Percentiles rank a stretch among this genome's conserved stretches.
Evolutionary conservation across 2,113 vertebrate species (phyloP).

Genomic region (Leptodactylus fuscus): DNA sequence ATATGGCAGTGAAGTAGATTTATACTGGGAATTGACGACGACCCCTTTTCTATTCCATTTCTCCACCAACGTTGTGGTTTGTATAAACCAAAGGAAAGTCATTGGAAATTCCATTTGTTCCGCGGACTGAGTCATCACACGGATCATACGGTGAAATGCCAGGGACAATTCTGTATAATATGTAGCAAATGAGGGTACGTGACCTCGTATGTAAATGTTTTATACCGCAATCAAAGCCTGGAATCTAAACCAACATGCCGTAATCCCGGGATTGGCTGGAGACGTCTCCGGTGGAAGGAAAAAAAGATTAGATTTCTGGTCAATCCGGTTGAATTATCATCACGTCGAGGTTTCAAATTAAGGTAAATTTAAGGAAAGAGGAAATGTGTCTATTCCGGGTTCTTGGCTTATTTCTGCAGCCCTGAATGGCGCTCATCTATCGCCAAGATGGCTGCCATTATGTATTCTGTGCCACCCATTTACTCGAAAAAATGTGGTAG

Average conservation of each 20-base stretch:
- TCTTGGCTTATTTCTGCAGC: no score
- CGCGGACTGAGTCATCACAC: background rate
- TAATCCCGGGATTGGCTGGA: background rate
- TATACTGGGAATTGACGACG: background rate
- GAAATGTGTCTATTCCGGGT: no score
- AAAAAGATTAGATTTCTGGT: background rate
- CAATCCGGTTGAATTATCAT: background rate
- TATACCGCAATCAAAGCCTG: background rate
- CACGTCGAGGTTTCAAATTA: background rate
- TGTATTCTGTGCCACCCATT: no score
- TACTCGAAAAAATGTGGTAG: no score
- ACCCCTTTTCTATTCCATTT: background rate
- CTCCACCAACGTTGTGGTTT: background rate
- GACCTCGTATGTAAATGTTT: constrained; percentile 31
- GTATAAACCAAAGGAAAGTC: background rate
- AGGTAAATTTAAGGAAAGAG: no score
- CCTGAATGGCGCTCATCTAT: no score
- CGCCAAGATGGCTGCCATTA: no score
- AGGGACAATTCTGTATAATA: background rate
- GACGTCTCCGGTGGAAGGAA: background rate
- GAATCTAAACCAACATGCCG: no score
- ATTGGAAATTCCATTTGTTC: constrained; percentile 18
- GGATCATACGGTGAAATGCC: constrained; percentile 4
- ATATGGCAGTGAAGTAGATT: background rate
- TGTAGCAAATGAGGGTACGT: background rate